A percentile compares a stretch with the other conserved stretches of the same genome.
phyloP scores from a whole-genome alignment of 2,797 vertebrate species.

The Mallotus villosus region DNA sequence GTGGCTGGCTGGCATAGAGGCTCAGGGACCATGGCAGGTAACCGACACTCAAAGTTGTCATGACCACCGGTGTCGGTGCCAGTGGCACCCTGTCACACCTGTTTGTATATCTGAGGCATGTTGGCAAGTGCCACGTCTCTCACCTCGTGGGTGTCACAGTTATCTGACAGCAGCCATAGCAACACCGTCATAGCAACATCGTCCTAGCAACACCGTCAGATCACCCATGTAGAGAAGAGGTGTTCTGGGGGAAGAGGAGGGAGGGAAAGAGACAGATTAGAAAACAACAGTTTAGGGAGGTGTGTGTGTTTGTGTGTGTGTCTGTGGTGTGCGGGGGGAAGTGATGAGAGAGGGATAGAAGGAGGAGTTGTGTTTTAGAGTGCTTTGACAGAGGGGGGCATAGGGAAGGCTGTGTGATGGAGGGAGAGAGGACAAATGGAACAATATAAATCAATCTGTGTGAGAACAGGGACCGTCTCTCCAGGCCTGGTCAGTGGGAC shows the following conservation, averaged over 20 bases:
- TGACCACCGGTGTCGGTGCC: constrained; percentile 16
- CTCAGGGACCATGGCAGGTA: constrained; percentile 36
- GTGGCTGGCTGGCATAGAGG: constrained; percentile 27
- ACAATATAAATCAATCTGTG: background rate
- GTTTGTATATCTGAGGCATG: background rate
- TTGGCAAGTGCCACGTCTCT: background rate
- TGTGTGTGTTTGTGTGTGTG: no score
- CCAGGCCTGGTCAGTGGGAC: no score
- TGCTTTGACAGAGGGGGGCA: background rate
- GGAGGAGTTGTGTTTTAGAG: background rate
- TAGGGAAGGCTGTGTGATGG: background rate
- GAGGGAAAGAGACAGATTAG: constrained; percentile 17
- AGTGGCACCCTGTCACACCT: constrained; percentile 33
- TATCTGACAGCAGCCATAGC: no score
- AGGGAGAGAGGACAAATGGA: background rate
- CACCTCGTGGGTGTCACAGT: no score
- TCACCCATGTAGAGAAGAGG: background rate
- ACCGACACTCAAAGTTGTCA: constrained; percentile 16
- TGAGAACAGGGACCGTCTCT: background rate
- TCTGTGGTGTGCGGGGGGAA: background rate
- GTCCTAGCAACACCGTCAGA: no score
- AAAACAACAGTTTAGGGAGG: constrained; percentile 1
- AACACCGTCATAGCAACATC: no score
- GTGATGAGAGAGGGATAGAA: background rate
- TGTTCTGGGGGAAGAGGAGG: constrained; percentile 27